Evolutionary conservation across 2,797 vertebrate genomes (phyloP).

Genomic region (Scarus forsteni): DNA sequence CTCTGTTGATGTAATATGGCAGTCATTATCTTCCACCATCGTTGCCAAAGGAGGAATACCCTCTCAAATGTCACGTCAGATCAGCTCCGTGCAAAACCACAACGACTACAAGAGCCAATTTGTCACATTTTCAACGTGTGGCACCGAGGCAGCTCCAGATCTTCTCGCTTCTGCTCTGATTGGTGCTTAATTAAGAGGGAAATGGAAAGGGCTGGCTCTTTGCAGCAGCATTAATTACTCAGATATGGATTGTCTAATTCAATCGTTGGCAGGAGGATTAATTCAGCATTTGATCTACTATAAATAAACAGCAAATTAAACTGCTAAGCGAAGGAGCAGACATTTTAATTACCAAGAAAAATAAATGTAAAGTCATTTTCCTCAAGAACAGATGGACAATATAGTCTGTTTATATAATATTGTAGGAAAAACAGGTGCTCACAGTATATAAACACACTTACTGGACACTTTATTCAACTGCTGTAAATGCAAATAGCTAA

Average conservation of each 20-base stretch:
- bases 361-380: conserved; percentile 51
- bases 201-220: conserved; percentile 49
- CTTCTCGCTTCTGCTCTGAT: conserved; percentile 59
- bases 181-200: conserved; percentile 54
- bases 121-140: conserved; percentile 68
- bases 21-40: conserved; percentile 77
- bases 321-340: conserved; percentile 43
- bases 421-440: no score
- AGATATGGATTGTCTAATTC: conserved; percentile 57
- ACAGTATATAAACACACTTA: no score
- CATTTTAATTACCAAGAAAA: conserved; percentile 55
- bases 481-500: no score
- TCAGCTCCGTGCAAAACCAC: conserved; percentile 69
- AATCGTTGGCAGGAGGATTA: conserved; percentile 38
- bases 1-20: conserved; percentile 85
- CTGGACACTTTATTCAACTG: no score
- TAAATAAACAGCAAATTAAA: conserved; percentile 11
- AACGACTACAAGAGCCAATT: conserved; percentile 67
- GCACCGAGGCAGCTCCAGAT: conserved; percentile 53
- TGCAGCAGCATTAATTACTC: conserved; percentile 47
- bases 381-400: conserved; percentile 44
- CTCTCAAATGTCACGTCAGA: conserved; percentile 77
- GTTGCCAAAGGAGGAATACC: conserved; percentile 79
- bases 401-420: conserved; percentile 24
- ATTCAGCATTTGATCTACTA: neutral